Evolutionary conservation across 1,140 invertebrate genomes (phyloP).

Genomic region (Drosophila triauraria): DNA sequence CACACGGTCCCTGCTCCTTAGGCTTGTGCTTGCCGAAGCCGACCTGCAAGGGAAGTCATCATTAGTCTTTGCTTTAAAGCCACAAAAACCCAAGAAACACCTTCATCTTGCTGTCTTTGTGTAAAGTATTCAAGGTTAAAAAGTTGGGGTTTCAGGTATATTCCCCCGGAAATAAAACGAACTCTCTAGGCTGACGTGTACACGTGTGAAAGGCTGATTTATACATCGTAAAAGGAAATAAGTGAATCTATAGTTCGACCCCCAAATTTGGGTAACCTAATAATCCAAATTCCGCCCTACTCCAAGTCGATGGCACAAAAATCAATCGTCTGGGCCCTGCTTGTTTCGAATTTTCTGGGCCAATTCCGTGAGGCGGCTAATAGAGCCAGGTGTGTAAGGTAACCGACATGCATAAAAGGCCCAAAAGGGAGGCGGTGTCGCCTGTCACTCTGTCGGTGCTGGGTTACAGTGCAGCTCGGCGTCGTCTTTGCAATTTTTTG

Average conservation of each 20-base stretch:
- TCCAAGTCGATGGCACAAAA: slow-evolving; percentile 56
- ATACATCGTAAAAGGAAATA: no score
- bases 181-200: slow-evolving; percentile 4
- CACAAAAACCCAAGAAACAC: neutral
- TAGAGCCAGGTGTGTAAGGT: slow-evolving; percentile 37
- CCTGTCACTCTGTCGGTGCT: slow-evolving; percentile 34
- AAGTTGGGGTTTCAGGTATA: neutral
- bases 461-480: slow-evolving; percentile 21
- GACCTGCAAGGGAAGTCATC: neutral
- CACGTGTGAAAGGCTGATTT: slow-evolving; percentile 5
- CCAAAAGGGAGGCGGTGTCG: slow-evolving; percentile 22
- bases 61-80: neutral
- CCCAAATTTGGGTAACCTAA: slow-evolving; percentile 52
- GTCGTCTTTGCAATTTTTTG: slow-evolving; percentile 6
- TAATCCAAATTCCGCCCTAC: slow-evolving; percentile 49
- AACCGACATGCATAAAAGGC: slow-evolving; percentile 8
- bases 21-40: neutral
- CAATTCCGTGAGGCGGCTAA: slow-evolving; percentile 54
- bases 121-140: neutral
- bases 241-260: slow-evolving; percentile 16
- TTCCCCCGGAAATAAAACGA: neutral
- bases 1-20: slow-evolving; percentile 45
- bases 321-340: slow-evolving; percentile 52
- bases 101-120: slow-evolving; percentile 25
- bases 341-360: slow-evolving; percentile 81